These are phyloP conservation scores for Ceratotherium simum DNA, from an alignment of 2,113 vertebrate genomes.

Conservation along the genomic window DNA sequence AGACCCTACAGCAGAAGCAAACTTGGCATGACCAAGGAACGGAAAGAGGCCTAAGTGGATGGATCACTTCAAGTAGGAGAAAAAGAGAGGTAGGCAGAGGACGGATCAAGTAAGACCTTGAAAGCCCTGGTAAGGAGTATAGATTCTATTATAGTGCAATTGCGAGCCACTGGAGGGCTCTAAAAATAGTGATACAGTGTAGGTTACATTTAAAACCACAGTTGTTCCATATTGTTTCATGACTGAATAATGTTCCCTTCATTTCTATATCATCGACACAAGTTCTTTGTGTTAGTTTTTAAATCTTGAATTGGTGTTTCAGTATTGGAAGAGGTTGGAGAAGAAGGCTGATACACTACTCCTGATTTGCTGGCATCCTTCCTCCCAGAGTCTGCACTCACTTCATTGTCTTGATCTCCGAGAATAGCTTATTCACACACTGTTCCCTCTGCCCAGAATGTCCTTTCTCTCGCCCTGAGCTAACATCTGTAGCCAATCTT, in stretches of 20 bases:
- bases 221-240: neutral
- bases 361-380: neutral
- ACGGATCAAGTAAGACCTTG: neutral
- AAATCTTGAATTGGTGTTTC: neutral
- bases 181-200: neutral
- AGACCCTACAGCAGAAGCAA: neutral
- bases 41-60: neutral
- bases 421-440: neutral
- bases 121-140: neutral
- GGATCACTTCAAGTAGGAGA: neutral
- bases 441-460: neutral
- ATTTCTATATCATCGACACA: neutral
- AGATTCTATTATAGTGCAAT: neutral
- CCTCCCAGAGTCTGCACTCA: neutral
- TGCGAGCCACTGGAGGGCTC: neutral
- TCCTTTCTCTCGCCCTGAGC: neutral
- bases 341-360: neutral
- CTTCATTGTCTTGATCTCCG: neutral
- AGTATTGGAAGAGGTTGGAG: neutral
- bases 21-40: neutral
- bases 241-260: neutral
- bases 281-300: neutral
- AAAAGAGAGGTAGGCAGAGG: neutral
- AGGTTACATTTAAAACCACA: neutral
- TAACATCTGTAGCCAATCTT: too few relatives aligned